These are phyloP conservation scores for Colossoma macropomum DNA, from an alignment of 2,113 vertebrate species.

Conservation along the genomic window DNA sequence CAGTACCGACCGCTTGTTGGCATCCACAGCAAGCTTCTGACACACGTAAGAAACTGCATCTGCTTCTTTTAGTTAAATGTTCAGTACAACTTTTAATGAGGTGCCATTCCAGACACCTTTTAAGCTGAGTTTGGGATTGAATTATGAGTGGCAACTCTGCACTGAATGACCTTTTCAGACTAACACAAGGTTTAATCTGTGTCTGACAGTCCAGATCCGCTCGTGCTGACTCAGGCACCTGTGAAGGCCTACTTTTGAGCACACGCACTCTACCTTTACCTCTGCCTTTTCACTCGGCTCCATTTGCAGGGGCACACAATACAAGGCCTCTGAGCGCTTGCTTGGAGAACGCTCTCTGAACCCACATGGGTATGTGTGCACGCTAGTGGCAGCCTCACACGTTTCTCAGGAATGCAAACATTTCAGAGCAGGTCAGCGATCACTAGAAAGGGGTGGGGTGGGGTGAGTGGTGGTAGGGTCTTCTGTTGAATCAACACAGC, in stretches of 20 bases:
- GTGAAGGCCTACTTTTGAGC: not conserved
- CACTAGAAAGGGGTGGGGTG: not conserved
- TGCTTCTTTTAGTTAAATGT: conserved; percentile 21
- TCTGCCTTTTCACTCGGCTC: conserved; percentile 1
- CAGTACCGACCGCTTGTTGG: conserved; percentile 75
- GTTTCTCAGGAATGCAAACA: conserved; percentile 59
- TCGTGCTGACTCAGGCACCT: conserved; percentile 12
- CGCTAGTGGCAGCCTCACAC: conserved; percentile 29
- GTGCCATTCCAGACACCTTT: not conserved
- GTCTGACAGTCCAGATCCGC: not conserved
- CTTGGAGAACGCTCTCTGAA: conserved; percentile 14
- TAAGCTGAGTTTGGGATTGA: not conserved
- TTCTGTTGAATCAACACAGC: not conserved
- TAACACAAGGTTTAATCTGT: not conserved
- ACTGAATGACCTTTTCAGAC: conserved; percentile 1
- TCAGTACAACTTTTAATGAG: not conserved
- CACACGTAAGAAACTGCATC: conserved; percentile 70
- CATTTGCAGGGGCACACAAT: conserved; percentile 6
- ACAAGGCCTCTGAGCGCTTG: conserved; percentile 11
- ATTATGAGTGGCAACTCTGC: not conserved
- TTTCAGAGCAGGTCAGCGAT: conserved; percentile 35
- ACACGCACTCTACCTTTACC: not conserved
- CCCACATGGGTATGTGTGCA: conserved; percentile 19
- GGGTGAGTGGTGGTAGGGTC: not conserved
- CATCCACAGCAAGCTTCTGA: conserved; percentile 65